Percentiles rank a stretch among this genome's conserved stretches.
Conservation (phyloP, 2,797 vertebrate species). For the Aeoliscus strigatus region DNA sequence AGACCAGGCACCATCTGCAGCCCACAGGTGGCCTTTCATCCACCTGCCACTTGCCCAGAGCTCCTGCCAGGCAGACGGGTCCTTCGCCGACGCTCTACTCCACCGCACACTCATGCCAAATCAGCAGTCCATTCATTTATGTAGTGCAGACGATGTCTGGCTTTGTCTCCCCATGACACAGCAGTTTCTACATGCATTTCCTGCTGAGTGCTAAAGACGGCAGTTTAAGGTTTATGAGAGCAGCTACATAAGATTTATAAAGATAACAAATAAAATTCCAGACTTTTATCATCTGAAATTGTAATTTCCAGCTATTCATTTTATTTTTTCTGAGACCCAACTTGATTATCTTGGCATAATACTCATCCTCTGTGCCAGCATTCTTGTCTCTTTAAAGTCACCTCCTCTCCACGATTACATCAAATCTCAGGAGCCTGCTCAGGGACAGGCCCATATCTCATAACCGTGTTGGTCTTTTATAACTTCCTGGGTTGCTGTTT, state of each 20-base stretch:
- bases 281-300: neutral
- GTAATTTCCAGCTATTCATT: too few species aligned
- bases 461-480: too few species aligned
- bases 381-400: too few species aligned
- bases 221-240: slow-evolving; percentile 1
- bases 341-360: too few species aligned
- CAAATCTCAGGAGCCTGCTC: too few species aligned
- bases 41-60: slow-evolving; percentile 45
- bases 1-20: slow-evolving; percentile 63
- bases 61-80: slow-evolving; percentile 35
- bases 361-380: too few species aligned
- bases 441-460: too few species aligned
- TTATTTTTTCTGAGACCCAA: too few species aligned
- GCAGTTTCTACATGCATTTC: slow-evolving; percentile 20
- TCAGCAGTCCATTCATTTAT: slow-evolving; percentile 31
- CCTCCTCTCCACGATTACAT: too few species aligned
- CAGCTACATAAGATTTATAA: neutral
- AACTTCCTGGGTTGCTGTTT: too few species aligned
- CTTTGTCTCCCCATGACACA: slow-evolving; percentile 37
- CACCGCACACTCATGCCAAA: slow-evolving; percentile 19
- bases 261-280: neutral
- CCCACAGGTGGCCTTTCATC: slow-evolving; percentile 44
- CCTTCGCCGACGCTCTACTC: slow-evolving; percentile 12
- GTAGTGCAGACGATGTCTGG: slow-evolving; percentile 19
- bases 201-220: slow-evolving; percentile 5